phyloP scores from a whole-genome alignment of 2,797 vertebrate genomes.

The Pogonophryne albipinna region DNA sequence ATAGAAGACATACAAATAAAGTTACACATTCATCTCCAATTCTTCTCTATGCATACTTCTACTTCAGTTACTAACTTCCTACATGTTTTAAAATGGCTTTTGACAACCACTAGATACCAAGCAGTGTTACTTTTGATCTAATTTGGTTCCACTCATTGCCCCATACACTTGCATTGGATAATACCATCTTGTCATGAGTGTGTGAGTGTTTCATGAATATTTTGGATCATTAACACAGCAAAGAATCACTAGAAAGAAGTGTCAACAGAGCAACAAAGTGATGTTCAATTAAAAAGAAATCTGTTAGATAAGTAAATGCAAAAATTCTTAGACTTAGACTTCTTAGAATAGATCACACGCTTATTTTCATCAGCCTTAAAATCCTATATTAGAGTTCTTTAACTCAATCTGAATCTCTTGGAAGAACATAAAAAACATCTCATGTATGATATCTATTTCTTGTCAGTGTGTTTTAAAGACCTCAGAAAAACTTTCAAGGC shows the following conservation, averaged over 20 bases:
- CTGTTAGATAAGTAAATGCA: not conserved
- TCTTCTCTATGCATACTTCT: not conserved
- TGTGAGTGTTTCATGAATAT: not conserved
- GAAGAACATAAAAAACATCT: not conserved
- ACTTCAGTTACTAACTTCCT: not conserved
- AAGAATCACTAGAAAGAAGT: not conserved
- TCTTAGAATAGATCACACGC: not conserved
- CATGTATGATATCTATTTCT: not conserved
- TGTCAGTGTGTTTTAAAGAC: not conserved
- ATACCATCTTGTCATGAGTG: not conserved
- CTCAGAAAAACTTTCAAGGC: not conserved
- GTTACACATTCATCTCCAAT: not conserved
- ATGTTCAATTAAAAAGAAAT: not conserved
- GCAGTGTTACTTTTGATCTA: not conserved
- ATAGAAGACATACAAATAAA: not conserved
- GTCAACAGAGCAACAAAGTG: not conserved
- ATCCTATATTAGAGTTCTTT: not conserved
- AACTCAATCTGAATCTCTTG: not conserved
- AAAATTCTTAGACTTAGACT: not conserved
- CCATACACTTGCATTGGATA: too few species aligned
- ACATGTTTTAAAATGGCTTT: conserved; percentile 2
- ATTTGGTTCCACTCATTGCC: not conserved
- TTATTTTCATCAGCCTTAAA: not conserved
- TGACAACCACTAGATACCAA: not conserved
- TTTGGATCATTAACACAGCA: not conserved